A percentile compares a stretch with the other conserved stretches of the same genome.
Conservation (phyloP, 2,797 vertebrate species). For the Australoheros facetus region DNA sequence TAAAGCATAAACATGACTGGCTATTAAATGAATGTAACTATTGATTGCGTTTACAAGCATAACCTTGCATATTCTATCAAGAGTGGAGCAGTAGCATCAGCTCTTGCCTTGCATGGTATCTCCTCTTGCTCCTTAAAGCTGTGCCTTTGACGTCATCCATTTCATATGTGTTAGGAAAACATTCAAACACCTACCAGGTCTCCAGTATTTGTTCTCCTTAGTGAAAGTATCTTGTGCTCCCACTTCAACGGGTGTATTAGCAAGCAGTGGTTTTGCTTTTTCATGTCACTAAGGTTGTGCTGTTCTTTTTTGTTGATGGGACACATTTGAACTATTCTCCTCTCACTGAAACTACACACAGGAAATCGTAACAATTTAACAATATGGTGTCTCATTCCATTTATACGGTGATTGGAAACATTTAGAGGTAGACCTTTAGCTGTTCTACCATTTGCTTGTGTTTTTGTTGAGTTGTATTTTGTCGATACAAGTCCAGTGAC, state of each 20-base stretch:
- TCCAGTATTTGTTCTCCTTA: neutral
- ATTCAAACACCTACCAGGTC: neutral
- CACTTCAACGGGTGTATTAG: neutral
- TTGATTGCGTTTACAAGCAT: neutral
- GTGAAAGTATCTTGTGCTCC: neutral
- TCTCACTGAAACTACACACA: no score
- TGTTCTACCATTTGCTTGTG: neutral
- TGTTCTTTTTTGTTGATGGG: neutral
- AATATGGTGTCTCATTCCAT: neutral
- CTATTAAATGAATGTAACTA: neutral
- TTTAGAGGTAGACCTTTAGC: neutral
- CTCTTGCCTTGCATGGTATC: neutral
- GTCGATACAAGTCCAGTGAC: neutral
- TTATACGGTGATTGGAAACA: neutral
- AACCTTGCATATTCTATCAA: neutral
- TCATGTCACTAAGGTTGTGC: no score
- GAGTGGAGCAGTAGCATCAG: neutral
- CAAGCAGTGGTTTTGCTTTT: neutral
- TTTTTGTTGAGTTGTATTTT: neutral
- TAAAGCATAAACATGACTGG: neutral
- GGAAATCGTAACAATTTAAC: neutral
- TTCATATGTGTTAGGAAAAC: neutral
- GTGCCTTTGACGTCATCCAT: neutral
- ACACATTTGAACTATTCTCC: no score
- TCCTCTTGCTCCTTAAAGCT: neutral